Percentiles rank a stretch among this genome's conserved stretches.
phyloP scores from a whole-genome alignment of 2,888 invertebrate species.

The Harpagoxenus sublaevis region DNA sequence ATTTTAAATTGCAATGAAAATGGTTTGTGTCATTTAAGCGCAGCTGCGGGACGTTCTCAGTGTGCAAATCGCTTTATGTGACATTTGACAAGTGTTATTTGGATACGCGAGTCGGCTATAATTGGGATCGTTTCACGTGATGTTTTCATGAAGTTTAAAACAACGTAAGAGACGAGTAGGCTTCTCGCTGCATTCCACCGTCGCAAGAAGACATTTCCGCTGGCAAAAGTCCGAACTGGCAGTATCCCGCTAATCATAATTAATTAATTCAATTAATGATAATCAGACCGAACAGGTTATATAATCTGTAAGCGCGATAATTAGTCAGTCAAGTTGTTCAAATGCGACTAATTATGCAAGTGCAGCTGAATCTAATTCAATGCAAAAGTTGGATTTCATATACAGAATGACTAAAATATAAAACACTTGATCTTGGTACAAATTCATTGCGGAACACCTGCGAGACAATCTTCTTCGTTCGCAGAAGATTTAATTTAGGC shows the following conservation, averaged over 20 bases:
- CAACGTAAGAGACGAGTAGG: background rate
- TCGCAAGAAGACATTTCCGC: slow-evolving; percentile 10
- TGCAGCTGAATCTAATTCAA: background rate
- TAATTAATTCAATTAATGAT: background rate
- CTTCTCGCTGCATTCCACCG: slow-evolving; percentile 12
- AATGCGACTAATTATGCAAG: background rate
- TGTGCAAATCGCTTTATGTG: slow-evolving; percentile 26
- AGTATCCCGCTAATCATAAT: background rate
- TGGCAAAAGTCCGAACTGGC: slow-evolving; percentile 7
- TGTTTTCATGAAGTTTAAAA: slow-evolving; percentile 35
- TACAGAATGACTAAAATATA: background rate
- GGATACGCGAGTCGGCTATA: slow-evolving; percentile 22
- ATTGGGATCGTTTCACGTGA: slow-evolving; percentile 37
- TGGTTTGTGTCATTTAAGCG: slow-evolving; percentile 17
- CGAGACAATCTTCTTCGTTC: background rate
- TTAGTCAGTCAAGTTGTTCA: background rate
- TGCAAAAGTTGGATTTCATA: background rate
- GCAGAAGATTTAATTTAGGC: background rate
- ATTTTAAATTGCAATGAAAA: background rate
- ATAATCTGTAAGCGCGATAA: background rate
- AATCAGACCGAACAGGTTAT: background rate
- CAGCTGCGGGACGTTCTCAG: background rate
- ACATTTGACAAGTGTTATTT: slow-evolving; percentile 29
- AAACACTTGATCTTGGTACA: background rate
- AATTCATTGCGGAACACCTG: background rate